Conservation (phyloP, 2,113 vertebrate genomes). For the Mormyrus iriodes region DNA sequence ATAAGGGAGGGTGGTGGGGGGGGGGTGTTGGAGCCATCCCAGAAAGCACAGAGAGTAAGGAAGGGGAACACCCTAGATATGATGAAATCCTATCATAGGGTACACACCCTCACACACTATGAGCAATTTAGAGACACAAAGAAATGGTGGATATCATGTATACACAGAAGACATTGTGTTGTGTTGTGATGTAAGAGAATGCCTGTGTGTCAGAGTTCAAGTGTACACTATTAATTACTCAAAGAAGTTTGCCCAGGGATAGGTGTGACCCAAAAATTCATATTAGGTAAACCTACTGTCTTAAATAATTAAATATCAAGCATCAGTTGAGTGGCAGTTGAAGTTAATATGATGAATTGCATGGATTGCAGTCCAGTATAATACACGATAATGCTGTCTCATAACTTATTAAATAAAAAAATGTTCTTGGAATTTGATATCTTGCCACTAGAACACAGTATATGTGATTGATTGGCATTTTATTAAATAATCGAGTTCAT, state of each 20-base stretch:
- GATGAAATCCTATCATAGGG: neutral
- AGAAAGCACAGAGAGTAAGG: neutral
- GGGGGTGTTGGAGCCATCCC: neutral
- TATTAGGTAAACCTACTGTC: conserved; percentile 32
- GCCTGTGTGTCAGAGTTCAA: conserved; percentile 33
- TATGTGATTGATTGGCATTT: neutral
- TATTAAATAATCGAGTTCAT: neutral
- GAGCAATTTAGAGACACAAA: neutral
- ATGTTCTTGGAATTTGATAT: neutral
- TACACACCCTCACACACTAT: conserved; percentile 6
- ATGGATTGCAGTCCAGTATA: neutral
- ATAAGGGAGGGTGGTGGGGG: neutral
- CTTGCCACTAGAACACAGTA: neutral
- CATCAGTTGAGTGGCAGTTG: neutral
- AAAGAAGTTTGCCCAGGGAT: conserved; percentile 54
- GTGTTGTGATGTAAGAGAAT: neutral
- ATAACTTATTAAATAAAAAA: neutral
- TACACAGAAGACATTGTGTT: neutral
- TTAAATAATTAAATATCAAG: conserved; percentile 4
- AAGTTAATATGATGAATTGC: neutral
- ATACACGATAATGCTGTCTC: neutral
- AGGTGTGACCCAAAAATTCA: conserved; percentile 51
- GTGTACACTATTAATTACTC: conserved; percentile 61
- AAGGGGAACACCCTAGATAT: neutral
- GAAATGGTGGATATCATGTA: neutral